Conservation (phyloP, 2,888 invertebrate species). For the Tethea ocularis region DNA sequence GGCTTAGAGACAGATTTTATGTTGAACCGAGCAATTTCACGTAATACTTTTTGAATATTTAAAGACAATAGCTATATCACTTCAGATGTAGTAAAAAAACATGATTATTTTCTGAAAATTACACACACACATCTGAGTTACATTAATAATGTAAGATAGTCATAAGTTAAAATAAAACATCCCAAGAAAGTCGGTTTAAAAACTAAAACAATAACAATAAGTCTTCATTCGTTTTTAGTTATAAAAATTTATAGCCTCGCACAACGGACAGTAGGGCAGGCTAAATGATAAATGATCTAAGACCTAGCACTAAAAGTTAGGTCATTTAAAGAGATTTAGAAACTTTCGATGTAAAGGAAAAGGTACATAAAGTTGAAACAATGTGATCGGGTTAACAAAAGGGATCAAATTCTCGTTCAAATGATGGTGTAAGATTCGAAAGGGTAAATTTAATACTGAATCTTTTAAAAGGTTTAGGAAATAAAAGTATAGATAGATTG, state of each 20-base stretch:
- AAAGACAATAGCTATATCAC: too few relatives aligned
- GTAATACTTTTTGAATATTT: too few relatives aligned
- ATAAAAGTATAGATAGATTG: background rate
- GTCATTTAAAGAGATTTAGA: conserved; percentile 37
- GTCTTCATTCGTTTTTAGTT: conserved; percentile 10
- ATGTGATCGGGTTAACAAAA: conserved; percentile 20
- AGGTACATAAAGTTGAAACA: conserved; percentile 27
- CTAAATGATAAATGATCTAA: conserved; percentile 41
- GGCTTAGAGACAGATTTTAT: too few relatives aligned
- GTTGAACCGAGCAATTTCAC: too few relatives aligned
- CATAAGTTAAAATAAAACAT: background rate
- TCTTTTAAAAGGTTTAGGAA: background rate
- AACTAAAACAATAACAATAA: conserved; percentile 9
- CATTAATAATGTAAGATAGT: background rate
- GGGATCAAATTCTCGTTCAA: background rate
- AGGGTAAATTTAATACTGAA: background rate
- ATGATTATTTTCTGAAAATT: background rate
- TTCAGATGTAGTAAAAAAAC: too few relatives aligned
- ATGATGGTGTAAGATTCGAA: background rate
- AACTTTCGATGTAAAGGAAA: conserved; percentile 26
- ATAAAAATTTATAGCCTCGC: conserved; percentile 11
- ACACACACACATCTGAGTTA: background rate
- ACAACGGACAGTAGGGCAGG: conserved; percentile 14
- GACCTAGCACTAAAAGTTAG: conserved; percentile 39
- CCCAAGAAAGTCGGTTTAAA: conserved; percentile 8